A percentile compares a stretch with the other conserved stretches of the same genome.
phyloP scores from a whole-genome alignment of 2,888 invertebrate genomes.

The Rhagophthalmus giganteus region DNA sequence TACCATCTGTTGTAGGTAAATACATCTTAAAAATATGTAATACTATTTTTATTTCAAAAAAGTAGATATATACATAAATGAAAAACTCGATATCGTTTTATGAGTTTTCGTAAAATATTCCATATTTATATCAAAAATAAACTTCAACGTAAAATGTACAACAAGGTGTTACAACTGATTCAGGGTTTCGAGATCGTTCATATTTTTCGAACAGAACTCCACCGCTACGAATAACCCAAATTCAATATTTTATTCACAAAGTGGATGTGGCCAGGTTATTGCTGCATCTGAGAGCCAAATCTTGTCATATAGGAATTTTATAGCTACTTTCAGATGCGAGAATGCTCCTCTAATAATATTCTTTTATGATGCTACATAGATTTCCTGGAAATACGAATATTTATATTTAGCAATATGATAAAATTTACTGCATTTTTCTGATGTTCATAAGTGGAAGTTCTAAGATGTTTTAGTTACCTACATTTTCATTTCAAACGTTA shows the following conservation, averaged over 20 bases:
- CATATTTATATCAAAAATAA: too few species aligned
- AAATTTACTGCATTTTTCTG: constrained; percentile 13
- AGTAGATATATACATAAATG: too few species aligned
- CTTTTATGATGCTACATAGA: constrained; percentile 15
- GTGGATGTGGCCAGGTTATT: constrained; percentile 17
- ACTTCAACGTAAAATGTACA: too few species aligned
- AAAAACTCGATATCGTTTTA: too few species aligned
- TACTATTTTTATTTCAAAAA: too few species aligned
- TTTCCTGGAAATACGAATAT: constrained; percentile 12
- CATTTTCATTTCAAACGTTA: not conserved
- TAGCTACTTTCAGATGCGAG: constrained; percentile 13
- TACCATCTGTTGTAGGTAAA: too few species aligned
- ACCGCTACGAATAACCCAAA: constrained; percentile 6
- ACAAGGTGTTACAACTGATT: not conserved
- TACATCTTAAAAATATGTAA: too few species aligned
- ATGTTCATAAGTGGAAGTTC: constrained; percentile 10
- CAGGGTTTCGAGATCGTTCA: not conserved
- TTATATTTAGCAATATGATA: constrained; percentile 12
- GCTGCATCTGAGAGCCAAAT: constrained; percentile 19
- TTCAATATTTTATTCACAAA: constrained; percentile 19
- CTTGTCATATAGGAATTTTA: constrained; percentile 20
- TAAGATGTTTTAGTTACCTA: constrained; percentile 1
- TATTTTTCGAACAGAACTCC: constrained; percentile 6
- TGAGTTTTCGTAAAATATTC: too few species aligned
- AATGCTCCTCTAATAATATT: constrained; percentile 13